These are phyloP conservation scores for Chaetops frenatus DNA, from an alignment of 2,113 vertebrate genomes.

Conservation along the genomic window DNA sequence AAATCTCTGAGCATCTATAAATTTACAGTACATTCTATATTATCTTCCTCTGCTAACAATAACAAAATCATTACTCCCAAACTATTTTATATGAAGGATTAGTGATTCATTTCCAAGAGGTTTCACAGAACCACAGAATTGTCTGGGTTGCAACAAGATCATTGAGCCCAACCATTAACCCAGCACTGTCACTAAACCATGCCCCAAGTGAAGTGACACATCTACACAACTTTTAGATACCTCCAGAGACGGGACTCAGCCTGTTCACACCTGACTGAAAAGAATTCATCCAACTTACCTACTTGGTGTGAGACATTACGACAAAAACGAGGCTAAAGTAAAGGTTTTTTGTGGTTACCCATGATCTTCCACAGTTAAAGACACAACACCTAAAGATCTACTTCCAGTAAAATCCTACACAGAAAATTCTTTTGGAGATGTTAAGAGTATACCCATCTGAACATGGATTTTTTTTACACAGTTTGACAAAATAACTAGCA, in stretches of 20 bases:
- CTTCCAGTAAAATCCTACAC: background rate
- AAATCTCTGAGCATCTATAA: background rate
- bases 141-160: accelerated
- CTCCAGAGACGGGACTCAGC: background rate
- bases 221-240: background rate
- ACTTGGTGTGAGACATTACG: background rate
- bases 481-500: background rate
- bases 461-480: background rate
- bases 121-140: background rate
- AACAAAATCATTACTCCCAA: background rate
- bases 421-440: background rate
- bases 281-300: background rate
- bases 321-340: background rate
- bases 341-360: background rate
- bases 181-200: background rate
- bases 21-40: background rate
- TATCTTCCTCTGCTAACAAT: background rate
- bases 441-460: background rate
- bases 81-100: background rate
- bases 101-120: background rate
- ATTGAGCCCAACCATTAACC: background rate
- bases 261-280: background rate
- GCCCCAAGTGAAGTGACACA: background rate
- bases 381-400: background rate
- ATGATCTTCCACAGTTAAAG: background rate